Evolutionary conservation across 2,113 vertebrate species (phyloP), one percentile per base, ranked within the genome.

Genomic region (Hippocampus comes): DNA sequence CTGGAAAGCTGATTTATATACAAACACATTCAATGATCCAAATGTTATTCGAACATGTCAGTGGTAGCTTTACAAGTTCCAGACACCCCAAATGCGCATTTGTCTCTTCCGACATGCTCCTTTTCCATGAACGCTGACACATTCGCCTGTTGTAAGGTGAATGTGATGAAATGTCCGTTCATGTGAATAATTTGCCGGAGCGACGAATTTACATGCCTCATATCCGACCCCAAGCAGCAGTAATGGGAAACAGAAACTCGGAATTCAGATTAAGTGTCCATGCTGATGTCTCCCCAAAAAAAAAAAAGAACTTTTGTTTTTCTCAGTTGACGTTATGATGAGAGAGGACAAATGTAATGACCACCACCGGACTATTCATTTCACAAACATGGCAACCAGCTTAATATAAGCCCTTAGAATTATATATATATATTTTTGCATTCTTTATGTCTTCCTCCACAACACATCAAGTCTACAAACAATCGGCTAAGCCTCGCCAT

Each of bases 41-140:
- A 71, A 80, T 70, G 80, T 75, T 90, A 85, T 86, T 88, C 63
- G 88, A 90, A 90, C 78, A 82, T 78, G 77, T 84, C 78, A 78
- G 53, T 82, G 82, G 77, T 51, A 78, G 63, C 74, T 73, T 80
- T 81, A 85, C 78, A 80, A 76, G 75, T 79, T 86, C 79, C 77
- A 87, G 84, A 87, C 76, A 75, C 41, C 82, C 71, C 21, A 43
- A 46, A 46, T 46, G 12, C 7, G 27, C 18, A 61, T 81, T 75
- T 67, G 71, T 72, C 70, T 66, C 81, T 77, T 76, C 2, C 1
- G 73, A 60, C 64, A 70, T 78, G 81, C 71, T 85, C 74, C 79
- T 84, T 84, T 72, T 71, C 43, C 43, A 46, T 15, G 84, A 83
- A 89, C 69, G 75, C 25, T 68, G 78, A 77, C 77, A 78, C 70